Evolutionary conservation across 2,113 vertebrate species (phyloP).

Genomic region (Hydrolagus affinis): DNA sequence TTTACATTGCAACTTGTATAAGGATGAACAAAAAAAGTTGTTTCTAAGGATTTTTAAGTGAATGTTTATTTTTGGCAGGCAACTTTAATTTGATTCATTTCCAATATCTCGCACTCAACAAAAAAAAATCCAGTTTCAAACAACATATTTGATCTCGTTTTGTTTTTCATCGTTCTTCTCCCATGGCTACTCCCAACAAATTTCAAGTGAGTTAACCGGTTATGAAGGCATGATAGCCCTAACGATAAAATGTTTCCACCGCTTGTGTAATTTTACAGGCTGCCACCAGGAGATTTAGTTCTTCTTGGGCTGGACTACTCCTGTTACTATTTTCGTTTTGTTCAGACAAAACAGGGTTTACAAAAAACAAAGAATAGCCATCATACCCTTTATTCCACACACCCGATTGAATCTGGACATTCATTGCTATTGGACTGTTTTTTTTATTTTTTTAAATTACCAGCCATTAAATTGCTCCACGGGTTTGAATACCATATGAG

Average conservation of each 20-base stretch:
- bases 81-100: not conserved
- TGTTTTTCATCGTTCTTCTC: not conserved
- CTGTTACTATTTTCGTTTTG: not conserved
- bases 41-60: not conserved
- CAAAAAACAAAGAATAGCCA: too few species aligned
- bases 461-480: too few species aligned
- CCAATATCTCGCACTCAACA: not conserved
- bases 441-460: too few species aligned
- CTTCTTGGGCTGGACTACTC: not conserved
- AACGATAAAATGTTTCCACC: too few species aligned
- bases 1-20: not conserved
- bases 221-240: too few species aligned
- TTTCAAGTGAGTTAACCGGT: not conserved
- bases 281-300: too few species aligned
- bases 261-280: too few species aligned
- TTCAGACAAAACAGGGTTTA: too few species aligned
- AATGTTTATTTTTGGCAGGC: not conserved
- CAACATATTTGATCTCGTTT: not conserved
- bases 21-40: conserved; percentile 18
- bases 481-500: not conserved
- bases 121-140: not conserved
- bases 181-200: not conserved
- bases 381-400: not conserved
- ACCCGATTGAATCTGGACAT: not conserved
- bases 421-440: not conserved